These are phyloP conservation scores for Montipora efflorescens DNA, from an alignment of 64 coral and sea anemone species.

Conservation along the genomic window DNA sequence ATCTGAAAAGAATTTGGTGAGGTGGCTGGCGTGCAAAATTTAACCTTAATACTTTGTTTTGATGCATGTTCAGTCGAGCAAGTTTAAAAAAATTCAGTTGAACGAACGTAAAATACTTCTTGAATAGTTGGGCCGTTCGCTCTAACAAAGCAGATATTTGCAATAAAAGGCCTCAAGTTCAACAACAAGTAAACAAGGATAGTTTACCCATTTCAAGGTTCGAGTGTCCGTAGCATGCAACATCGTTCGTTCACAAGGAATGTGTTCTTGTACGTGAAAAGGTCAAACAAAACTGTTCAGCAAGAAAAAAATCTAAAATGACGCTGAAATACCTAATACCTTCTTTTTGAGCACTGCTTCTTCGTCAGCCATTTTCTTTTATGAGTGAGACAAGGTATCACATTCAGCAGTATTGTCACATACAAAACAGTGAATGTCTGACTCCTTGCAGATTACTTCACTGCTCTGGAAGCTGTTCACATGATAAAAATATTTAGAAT, in stretches of 20 bases:
- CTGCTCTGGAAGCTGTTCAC: neutral
- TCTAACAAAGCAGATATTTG: neutral
- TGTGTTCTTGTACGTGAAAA: neutral
- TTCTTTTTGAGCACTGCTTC: constrained; percentile 51
- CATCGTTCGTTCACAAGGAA: neutral
- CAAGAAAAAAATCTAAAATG: neutral
- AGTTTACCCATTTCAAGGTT: neutral
- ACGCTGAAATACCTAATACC: neutral
- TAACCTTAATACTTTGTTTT: neutral
- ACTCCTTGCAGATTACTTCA: neutral
- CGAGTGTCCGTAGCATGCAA: no score
- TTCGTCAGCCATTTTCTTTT: constrained; percentile 29
- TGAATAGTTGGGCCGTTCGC: neutral
- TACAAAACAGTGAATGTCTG: neutral
- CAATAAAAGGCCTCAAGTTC: neutral
- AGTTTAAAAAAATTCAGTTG: neutral
- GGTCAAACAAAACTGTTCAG: neutral
- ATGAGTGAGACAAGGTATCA: neutral
- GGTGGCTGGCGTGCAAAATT: no score
- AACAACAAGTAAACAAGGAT: constrained; percentile 32
- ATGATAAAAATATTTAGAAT: constrained; percentile 57
- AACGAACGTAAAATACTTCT: neutral
- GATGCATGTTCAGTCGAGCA: neutral
- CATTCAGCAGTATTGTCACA: neutral
- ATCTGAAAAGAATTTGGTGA: no score